Percentiles rank a stretch among this genome's conserved stretches.
These are phyloP conservation scores for Petaurus breviceps DNA, from an alignment of 2,113 vertebrate species.

Conservation along the genomic window DNA sequence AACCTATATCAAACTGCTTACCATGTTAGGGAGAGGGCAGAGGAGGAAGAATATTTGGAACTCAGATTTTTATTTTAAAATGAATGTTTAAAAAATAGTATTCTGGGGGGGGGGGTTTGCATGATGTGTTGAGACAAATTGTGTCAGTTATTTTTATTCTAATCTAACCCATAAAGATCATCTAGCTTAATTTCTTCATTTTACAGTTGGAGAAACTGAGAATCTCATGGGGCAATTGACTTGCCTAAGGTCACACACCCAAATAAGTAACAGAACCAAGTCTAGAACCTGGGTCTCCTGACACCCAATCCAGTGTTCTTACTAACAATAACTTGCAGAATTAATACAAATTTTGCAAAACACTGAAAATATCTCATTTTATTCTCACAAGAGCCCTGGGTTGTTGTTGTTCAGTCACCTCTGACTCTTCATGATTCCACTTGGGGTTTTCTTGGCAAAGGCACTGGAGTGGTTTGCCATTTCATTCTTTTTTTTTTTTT, in stretches of 20 bases:
- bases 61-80: background rate
- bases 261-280: constrained; percentile 33
- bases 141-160: background rate
- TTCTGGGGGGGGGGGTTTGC: background rate
- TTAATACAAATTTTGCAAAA: background rate
- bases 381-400: background rate
- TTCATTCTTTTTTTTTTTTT: no score
- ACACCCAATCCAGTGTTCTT: background rate
- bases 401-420: background rate
- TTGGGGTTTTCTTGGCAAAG: background rate
- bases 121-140: background rate
- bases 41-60: background rate
- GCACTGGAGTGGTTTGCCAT: background rate
- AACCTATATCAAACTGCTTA: background rate
- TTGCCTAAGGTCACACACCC: constrained; percentile 30
- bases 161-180: background rate
- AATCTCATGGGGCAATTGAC: background rate
- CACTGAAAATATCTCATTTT: background rate
- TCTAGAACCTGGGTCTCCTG: background rate
- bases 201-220: constrained; percentile 41
- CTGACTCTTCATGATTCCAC: background rate
- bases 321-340: background rate
- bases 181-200: background rate
- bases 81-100: no score
- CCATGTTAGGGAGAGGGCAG: background rate